These are phyloP conservation scores for Drosophila ambigua DNA, from an alignment of 1,140 invertebrate genomes.

Conservation along the genomic window DNA sequence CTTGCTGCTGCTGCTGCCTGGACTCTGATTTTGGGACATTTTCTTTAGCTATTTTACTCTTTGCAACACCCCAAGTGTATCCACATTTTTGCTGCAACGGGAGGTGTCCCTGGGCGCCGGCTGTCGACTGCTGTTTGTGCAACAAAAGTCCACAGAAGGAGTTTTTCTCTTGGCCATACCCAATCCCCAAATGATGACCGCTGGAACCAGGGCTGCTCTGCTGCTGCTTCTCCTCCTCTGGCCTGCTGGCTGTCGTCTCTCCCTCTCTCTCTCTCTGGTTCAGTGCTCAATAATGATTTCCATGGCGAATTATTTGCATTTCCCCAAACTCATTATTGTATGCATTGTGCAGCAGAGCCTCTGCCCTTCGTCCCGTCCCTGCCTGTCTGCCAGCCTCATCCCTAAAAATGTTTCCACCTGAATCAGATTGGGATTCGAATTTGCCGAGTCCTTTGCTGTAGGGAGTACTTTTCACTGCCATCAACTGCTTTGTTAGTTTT, in stretches of 20 bases:
- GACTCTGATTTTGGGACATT: no score
- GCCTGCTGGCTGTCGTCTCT: background rate
- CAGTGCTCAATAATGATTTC: constrained; percentile 76
- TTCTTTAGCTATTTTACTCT: no score
- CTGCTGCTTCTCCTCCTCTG: background rate
- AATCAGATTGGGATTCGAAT: constrained; percentile 10
- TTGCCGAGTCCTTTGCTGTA: constrained; percentile 3
- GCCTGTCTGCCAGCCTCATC: no score
- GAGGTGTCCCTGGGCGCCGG: no score
- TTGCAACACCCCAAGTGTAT: no score
- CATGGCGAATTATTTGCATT: constrained; percentile 75
- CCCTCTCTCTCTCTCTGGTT: constrained; percentile 47
- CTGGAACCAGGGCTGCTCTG: constrained; percentile 25
- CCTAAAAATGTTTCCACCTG: constrained; percentile 24
- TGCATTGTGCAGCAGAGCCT: constrained; percentile 64
- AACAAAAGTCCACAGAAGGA: constrained; percentile 18
- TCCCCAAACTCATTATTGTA: constrained; percentile 76
- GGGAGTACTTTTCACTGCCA: background rate
- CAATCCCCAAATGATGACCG: constrained; percentile 43
- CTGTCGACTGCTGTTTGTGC: background rate
- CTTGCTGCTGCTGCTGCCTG: no score
- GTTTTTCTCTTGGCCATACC: constrained; percentile 4
- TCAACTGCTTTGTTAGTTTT: constrained; percentile 25
- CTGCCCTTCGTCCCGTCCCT: constrained; percentile 14
- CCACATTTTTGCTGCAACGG: no score